Evolutionary conservation across 2,113 vertebrate genomes (phyloP).

Genomic region (Tragulus kanchil): DNA sequence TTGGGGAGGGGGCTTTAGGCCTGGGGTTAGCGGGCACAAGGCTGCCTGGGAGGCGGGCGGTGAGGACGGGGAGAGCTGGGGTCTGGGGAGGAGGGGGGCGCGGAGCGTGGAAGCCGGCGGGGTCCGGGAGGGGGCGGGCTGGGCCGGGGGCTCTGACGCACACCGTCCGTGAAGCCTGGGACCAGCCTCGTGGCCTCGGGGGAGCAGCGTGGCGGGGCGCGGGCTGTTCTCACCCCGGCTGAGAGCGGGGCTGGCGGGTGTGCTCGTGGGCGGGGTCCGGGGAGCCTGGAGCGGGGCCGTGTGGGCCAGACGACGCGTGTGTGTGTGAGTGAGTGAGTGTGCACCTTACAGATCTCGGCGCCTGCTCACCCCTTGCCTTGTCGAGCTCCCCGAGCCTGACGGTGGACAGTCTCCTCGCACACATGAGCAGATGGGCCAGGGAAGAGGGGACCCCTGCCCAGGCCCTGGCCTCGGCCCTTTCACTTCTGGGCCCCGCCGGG

Average conservation of each 20-base stretch:
- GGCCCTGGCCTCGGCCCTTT: not conserved
- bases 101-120: fast-evolving
- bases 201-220: fast-evolving
- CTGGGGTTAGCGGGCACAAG: not conserved
- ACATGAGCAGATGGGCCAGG: not conserved
- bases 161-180: not conserved
- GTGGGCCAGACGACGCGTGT: too few species aligned
- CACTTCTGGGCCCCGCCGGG: not conserved
- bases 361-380: too few species aligned
- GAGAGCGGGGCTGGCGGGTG: not conserved
- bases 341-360: not conserved
- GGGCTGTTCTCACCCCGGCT: not conserved
- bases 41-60: not conserved
- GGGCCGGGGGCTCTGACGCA: not conserved
- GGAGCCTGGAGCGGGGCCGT: fast-evolving
- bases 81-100: not conserved
- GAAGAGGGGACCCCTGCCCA: not conserved
- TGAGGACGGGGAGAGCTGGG: not conserved
- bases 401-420: fast-evolving
- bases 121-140: fast-evolving
- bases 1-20: not conserved
- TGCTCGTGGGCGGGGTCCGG: not conserved
- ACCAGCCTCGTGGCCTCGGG: not conserved
- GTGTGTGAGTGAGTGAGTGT: fast-evolving
- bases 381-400: not conserved